phyloP scores from a whole-genome alignment of 2,888 invertebrate genomes.

The Cheilosia vernalis region DNA sequence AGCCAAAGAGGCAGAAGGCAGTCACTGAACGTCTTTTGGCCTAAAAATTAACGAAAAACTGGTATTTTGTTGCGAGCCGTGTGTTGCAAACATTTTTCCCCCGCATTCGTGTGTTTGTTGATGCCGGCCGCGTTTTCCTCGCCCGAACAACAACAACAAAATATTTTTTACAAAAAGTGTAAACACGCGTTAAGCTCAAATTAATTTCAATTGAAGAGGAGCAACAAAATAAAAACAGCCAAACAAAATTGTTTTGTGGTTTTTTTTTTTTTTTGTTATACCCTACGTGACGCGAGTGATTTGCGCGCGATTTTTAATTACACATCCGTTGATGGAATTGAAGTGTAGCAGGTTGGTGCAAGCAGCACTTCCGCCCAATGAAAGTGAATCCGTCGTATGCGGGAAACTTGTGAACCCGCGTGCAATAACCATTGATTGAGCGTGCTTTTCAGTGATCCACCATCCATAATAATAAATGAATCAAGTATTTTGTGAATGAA shows the following conservation, averaged over 20 bases:
- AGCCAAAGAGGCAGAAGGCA: constrained; percentile 62
- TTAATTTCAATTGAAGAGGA: constrained; percentile 65
- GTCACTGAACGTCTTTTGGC: constrained; percentile 72
- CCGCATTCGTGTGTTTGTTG: constrained; percentile 63
- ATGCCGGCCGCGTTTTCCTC: constrained; percentile 51
- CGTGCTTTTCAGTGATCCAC: constrained; percentile 10
- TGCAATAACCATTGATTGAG: constrained; percentile 31
- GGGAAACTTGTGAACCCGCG: constrained; percentile 18
- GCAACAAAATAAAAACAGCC: constrained; percentile 13
- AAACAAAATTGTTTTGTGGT: constrained; percentile 45
- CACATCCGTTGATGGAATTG: constrained; percentile 56
- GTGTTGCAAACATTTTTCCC: constrained; percentile 64
- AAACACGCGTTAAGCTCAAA: constrained; percentile 72
- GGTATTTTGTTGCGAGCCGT: constrained; percentile 71
- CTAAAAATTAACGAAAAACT: constrained; percentile 75
- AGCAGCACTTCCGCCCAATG: constrained; percentile 51
- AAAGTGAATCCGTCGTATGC: constrained; percentile 36
- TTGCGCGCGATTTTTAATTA: constrained; percentile 74
- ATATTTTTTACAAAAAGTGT: constrained; percentile 62
- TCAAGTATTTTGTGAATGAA: constrained; percentile 13
- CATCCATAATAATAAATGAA: background rate
- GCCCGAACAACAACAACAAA: constrained; percentile 41
- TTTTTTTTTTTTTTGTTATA: constrained; percentile 23
- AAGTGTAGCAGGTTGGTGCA: constrained; percentile 56
- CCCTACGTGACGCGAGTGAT: constrained; percentile 56